A percentile compares a stretch with the other conserved stretches of the same genome.
phyloP scores from a whole-genome alignment of 2,888 invertebrate species.

The Euzetes globulus region DNA sequence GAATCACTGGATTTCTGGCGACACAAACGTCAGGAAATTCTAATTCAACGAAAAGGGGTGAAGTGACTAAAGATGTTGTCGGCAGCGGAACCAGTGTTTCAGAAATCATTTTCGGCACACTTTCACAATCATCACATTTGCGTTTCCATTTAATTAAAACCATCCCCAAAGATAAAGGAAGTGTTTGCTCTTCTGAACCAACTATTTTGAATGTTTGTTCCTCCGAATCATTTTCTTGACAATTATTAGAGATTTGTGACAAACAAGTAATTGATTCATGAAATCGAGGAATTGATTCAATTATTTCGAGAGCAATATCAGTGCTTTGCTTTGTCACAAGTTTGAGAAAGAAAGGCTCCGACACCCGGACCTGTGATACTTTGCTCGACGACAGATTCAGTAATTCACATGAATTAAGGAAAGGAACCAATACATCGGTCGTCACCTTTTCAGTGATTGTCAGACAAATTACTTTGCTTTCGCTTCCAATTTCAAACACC shows the following conservation, averaged over 20 bases:
- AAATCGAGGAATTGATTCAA: not conserved
- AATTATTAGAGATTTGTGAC: not conserved
- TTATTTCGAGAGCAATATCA: not conserved
- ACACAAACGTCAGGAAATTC: slow-evolving; percentile 3
- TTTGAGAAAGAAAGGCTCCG: slow-evolving; percentile 2
- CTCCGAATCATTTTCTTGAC: not conserved
- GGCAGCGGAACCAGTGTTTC: slow-evolving; percentile 23
- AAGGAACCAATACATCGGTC: not conserved
- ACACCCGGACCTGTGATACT: not conserved
- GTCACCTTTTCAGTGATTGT: not conserved
- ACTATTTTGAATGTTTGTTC: not conserved
- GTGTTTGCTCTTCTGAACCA: not conserved
- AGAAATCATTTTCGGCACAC: not conserved
- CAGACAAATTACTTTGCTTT: not conserved
- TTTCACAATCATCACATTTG: not conserved
- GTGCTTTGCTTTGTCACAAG: not conserved
- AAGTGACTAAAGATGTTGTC: not conserved
- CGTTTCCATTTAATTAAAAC: slow-evolving; percentile 3
- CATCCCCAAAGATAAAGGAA: not conserved
- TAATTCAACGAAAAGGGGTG: slow-evolving; percentile 26
- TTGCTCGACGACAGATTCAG: not conserved
- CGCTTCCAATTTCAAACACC: not conserved
- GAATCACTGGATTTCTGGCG: slow-evolving; percentile 23
- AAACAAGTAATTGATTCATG: not conserved
- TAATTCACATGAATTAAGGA: not conserved